These are phyloP conservation scores for Drosophila micromelanica DNA, from an alignment of 1,140 invertebrate species.

Conservation along the genomic window DNA sequence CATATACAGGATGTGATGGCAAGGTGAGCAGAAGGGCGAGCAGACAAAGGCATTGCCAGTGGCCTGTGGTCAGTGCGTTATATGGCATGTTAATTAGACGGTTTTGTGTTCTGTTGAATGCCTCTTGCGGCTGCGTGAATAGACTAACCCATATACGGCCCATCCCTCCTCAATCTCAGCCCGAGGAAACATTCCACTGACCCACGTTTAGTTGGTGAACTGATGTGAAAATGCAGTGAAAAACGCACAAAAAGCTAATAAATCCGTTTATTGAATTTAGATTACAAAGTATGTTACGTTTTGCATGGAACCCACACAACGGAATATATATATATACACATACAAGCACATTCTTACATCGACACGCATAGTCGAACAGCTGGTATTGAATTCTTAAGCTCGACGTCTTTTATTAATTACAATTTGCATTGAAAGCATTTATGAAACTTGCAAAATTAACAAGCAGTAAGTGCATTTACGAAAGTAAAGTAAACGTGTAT, in stretches of 20 bases:
- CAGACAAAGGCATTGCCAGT: slow-evolving; percentile 6
- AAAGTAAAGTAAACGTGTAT: too few species aligned
- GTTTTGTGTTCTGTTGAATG: slow-evolving; percentile 60
- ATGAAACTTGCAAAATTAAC: not conserved
- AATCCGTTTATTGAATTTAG: slow-evolving; percentile 71
- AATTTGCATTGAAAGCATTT: slow-evolving; percentile 6
- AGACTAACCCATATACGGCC: not conserved
- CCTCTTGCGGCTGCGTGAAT: slow-evolving; percentile 9
- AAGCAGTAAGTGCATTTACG: not conserved
- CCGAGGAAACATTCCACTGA: slow-evolving; percentile 7
- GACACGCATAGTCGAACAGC: too few species aligned
- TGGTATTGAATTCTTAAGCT: not conserved
- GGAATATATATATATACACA: not conserved
- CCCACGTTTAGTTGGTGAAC: not conserved
- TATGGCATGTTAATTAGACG: slow-evolving; percentile 71
- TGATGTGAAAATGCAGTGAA: slow-evolving; percentile 41
- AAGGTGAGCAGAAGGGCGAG: not conserved
- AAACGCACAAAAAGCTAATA: slow-evolving; percentile 60
- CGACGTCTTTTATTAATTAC: slow-evolving; percentile 3
- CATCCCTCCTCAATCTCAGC: not conserved
- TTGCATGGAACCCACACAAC: slow-evolving; percentile 12
- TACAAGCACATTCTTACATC: not conserved
- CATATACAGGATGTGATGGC: not conserved
- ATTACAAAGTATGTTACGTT: slow-evolving; percentile 59
- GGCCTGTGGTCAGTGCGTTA: slow-evolving; percentile 16